Evolutionary conservation across 2,888 invertebrate species (phyloP).

Genomic region (Diarsia rubi): DNA sequence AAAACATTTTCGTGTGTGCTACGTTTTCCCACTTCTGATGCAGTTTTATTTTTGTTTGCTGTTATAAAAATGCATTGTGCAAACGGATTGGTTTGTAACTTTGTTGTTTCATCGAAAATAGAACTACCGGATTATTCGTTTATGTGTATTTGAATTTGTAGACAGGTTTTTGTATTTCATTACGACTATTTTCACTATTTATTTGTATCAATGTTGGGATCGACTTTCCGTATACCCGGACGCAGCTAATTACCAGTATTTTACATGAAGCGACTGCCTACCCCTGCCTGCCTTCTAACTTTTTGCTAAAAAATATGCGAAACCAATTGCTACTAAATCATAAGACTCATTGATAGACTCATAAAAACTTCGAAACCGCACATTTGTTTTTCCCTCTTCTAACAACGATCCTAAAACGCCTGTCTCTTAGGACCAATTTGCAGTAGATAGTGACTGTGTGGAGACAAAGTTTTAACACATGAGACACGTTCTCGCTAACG

Average conservation of each 20-base stretch:
- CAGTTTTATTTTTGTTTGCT: conserved; percentile 17
- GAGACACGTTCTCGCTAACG: conserved; percentile 55
- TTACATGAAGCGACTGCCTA: too few species aligned
- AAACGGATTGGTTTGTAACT: conserved; percentile 22
- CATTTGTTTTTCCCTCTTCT: neutral
- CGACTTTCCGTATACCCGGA: too few species aligned
- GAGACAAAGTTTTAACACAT: conserved; percentile 50
- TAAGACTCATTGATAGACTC: neutral
- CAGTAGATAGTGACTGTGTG: conserved; percentile 1
- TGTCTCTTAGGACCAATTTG: conserved; percentile 16
- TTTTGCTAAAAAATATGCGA: neutral
- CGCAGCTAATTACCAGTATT: too few species aligned
- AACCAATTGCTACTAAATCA: neutral
- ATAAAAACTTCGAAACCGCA: neutral
- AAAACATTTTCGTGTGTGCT: conserved; percentile 30
- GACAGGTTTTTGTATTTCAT: neutral
- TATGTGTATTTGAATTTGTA: neutral
- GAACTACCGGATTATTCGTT: neutral
- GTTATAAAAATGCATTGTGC: conserved; percentile 17
- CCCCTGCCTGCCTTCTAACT: too few species aligned
- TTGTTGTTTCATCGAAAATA: conserved; percentile 8
- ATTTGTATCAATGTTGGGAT: too few species aligned
- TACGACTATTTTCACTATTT: too few species aligned
- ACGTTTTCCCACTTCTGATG: conserved; percentile 30
- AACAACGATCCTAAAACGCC: conserved; percentile 6